Conservation (phyloP, 1,140 invertebrate species). For the Ditylenchus dipsaci region DNA sequence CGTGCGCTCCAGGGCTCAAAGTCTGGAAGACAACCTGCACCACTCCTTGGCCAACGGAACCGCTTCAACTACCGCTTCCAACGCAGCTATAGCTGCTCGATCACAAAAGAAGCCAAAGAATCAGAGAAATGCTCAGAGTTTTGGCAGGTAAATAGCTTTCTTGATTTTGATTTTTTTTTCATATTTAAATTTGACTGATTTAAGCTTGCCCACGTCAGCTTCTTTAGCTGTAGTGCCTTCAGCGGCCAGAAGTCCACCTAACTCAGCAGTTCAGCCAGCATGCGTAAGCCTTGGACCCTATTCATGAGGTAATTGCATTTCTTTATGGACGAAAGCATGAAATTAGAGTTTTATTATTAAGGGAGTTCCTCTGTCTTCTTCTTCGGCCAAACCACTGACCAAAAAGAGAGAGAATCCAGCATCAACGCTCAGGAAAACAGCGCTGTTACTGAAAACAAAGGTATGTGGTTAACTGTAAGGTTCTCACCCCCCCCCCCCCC, state of each 20-base stretch:
- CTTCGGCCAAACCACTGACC: background rate
- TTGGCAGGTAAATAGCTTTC: background rate
- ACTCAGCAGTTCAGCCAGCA: conserved; percentile 10
- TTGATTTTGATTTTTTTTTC: no score
- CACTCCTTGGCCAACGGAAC: background rate
- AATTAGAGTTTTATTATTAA: background rate
- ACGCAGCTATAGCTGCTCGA: background rate
- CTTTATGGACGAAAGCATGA: no score
- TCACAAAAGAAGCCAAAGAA: background rate
- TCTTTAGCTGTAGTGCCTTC: background rate
- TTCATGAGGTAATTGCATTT: conserved; percentile 22
- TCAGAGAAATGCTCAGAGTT: background rate
- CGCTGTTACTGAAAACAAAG: background rate
- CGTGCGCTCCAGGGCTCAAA: conserved; percentile 29
- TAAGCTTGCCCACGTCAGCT: background rate
- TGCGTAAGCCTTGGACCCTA: conserved; percentile 27
- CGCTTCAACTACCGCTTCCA: background rate
- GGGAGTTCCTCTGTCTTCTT: background rate
- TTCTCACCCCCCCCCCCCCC: no score
- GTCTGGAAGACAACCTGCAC: conserved; percentile 15
- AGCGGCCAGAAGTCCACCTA: background rate
- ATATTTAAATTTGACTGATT: background rate
- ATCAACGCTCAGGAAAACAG: background rate
- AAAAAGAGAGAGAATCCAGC: background rate
- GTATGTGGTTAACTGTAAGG: background rate